Conservation (phyloP, 1,140 invertebrate genomes). For the Steinernema feltiae region DNA sequence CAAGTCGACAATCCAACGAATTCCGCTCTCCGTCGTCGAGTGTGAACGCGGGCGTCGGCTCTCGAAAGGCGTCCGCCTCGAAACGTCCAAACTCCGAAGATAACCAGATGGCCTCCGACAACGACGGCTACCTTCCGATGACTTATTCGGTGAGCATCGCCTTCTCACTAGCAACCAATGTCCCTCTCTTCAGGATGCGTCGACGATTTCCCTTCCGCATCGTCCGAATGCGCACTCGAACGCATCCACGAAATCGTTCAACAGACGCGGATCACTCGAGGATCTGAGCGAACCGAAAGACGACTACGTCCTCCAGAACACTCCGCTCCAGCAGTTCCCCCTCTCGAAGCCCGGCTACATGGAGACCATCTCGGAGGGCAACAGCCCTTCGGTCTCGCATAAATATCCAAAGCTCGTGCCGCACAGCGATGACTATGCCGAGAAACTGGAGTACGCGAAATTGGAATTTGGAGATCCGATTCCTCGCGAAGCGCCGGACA, state of each 20-base stretch:
- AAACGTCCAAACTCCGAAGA: neutral
- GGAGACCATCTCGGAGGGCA: neutral
- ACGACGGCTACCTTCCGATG: constrained; percentile 1
- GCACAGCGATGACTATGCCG: neutral
- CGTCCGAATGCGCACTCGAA: neutral
- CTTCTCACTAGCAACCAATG: too few relatives aligned
- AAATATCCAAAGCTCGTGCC: neutral
- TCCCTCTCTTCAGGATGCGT: neutral
- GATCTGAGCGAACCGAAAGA: neutral
- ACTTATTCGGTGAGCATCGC: neutral
- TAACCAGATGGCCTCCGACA: neutral
- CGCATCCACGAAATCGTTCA: neutral
- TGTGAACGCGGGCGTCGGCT: neutral
- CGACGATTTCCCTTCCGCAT: neutral
- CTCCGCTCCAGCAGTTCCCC: neutral
- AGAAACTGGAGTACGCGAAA: neutral
- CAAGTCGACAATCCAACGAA: neutral
- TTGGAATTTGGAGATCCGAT: neutral
- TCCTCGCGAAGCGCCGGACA: neutral
- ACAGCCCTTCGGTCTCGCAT: neutral
- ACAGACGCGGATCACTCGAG: neutral
- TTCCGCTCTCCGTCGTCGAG: constrained; percentile 4
- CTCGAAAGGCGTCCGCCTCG: neutral
- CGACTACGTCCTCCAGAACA: neutral
- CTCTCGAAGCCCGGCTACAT: neutral